Evolutionary conservation across 35 echinoderm and acorn worm genomes (phyloP), one percentile per base, ranked within the genome.

Genomic region (Eucidaris tribuloides): DNA sequence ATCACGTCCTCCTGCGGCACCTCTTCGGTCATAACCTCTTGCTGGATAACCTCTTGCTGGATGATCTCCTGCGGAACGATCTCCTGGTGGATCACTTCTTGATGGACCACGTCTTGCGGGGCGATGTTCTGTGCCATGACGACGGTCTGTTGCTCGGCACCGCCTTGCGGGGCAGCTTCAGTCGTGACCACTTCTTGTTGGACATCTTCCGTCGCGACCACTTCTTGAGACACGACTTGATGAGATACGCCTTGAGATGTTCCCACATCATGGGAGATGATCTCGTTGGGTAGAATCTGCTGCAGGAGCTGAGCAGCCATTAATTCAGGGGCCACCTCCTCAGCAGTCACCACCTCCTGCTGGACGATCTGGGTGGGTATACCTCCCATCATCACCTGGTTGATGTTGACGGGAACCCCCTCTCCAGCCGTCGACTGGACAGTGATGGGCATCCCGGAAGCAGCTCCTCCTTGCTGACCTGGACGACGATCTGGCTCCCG

Each of bases 271-370:
- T 52, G 48, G 48, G 39, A 42, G 20, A 74, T 44, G 9, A 74
- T 74, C 68, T 74, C 68, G 38, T 33, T 74, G 29, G 68, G 68
- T 24, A 74, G 68, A 20, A 74, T 40, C 38, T 74, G 68, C 40
- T 74, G 68, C 68, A 74, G 37, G 7, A 74, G 68, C 68, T 74
- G 68, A 2, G 68, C 68, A 44, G 68, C 68, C 68, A 74, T 74
- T 40, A 74, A 42, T n/a, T 74, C 68, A 0, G 68, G 34, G 44
- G 38, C 68, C 68, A 74, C 44, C 30, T 74, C 68, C 37, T 64
- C 61, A 33, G 38, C 68, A 3, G 68, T 74, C 36, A 74, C 68
- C 29, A 74, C 68, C 44, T 74, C 68, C 37, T 74, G 68, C 15
- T 74, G 68, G 15, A 74, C 68, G 13, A 74, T 74, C 68, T 74